Conservation (phyloP, 2,888 invertebrate genomes). For the Diarsia rubi region DNA sequence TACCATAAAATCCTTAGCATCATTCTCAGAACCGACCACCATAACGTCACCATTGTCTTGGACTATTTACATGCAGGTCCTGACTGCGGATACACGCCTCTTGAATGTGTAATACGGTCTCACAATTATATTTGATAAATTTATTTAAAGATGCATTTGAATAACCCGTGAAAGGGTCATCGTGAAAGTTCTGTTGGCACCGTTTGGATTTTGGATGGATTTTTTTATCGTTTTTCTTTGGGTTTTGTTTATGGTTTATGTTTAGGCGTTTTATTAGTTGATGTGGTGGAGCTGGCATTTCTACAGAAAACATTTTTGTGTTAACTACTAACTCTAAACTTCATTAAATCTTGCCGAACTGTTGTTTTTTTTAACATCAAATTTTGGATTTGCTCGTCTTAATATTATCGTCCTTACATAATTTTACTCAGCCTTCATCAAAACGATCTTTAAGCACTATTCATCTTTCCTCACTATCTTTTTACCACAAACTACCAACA, state of each 20-base stretch:
- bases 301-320: neutral
- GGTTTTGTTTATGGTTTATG: slow-evolving; percentile 26
- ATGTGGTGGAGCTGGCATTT: slow-evolving; percentile 6
- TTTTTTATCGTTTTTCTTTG: slow-evolving; percentile 46
- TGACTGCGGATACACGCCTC: slow-evolving; percentile 87
- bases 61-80: slow-evolving; percentile 85
- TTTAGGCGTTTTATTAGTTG: slow-evolving; percentile 14
- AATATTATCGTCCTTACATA: neutral
- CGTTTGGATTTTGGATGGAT: slow-evolving; percentile 51
- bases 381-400: neutral
- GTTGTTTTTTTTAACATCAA: neutral
- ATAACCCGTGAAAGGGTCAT: slow-evolving; percentile 85
- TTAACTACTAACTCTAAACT: neutral
- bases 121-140: slow-evolving; percentile 91
- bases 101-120: slow-evolving; percentile 89
- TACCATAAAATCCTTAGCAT: slow-evolving; percentile 85
- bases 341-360: neutral
- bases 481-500: slow-evolving; percentile 10
- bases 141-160: slow-evolving; percentile 88
- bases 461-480: neutral
- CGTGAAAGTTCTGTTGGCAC: slow-evolving; percentile 78
- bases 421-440: neutral
- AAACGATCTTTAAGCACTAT: neutral
- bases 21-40: slow-evolving; percentile 90
- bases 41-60: slow-evolving; percentile 88